Evolutionary conservation across 2,888 invertebrate species (phyloP).

Genomic region (Epistrophella euchroma): DNA sequence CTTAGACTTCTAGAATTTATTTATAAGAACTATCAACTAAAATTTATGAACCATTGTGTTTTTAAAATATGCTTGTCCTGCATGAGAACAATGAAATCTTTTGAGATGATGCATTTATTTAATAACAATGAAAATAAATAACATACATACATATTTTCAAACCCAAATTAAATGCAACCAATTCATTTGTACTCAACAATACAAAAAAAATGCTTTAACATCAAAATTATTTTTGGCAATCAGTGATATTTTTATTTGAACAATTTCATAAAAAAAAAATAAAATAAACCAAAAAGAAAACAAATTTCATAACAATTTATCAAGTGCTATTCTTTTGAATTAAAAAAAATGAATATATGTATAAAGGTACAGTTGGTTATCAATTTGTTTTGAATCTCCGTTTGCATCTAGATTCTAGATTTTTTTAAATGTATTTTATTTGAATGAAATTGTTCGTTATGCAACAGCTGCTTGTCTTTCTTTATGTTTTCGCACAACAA

Average conservation of each 20-base stretch:
- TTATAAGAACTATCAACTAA: background rate
- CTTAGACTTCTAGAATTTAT: background rate
- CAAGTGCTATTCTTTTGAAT: background rate
- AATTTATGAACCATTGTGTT: background rate
- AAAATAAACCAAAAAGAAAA: background rate
- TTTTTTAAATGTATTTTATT: slow-evolving; percentile 32
- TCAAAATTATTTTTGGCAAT: slow-evolving; percentile 18
- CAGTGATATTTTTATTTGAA: slow-evolving; percentile 2
- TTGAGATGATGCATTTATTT: background rate
- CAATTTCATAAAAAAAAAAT: background rate
- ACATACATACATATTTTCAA: slow-evolving; percentile 6
- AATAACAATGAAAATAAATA: slow-evolving; percentile 4
- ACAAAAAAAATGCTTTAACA: slow-evolving; percentile 17
- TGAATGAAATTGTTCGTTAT: slow-evolving; percentile 10
- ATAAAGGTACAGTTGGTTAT: slow-evolving; percentile 40
- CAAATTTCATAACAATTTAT: slow-evolving; percentile 30
- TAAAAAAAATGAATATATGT: slow-evolving; percentile 36
- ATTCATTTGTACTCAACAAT: background rate
- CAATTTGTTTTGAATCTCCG: slow-evolving; percentile 36
- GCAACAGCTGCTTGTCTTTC: slow-evolving; percentile 24
- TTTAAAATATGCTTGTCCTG: background rate
- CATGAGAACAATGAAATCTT: background rate
- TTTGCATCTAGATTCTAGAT: background rate
- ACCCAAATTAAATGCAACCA: background rate
- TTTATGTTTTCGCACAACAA: background rate